Percentiles rank a stretch among this genome's conserved stretches.
Conservation (phyloP, 2,888 invertebrate species). For the Sericinus montela region DNA sequence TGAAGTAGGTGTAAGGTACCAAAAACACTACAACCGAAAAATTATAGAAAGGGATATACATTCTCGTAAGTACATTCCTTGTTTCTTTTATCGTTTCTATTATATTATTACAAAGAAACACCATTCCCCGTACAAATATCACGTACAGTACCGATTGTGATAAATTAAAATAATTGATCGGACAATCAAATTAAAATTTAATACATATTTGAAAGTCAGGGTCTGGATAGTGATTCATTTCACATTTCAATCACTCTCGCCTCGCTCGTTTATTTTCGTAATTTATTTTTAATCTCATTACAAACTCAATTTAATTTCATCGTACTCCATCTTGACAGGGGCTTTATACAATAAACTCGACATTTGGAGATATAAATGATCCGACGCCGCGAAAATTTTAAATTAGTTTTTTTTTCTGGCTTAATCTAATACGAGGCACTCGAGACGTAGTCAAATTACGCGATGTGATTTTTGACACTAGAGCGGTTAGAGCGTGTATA, state of each 20-base stretch:
- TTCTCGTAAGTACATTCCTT: too few species aligned
- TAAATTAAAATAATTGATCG: not conserved
- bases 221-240: not conserved
- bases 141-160: too few species aligned
- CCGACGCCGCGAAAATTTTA: not conserved
- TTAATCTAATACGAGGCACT: not conserved
- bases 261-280: not conserved
- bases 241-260: not conserved
- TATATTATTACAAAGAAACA: too few species aligned
- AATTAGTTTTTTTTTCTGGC: not conserved
- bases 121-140: too few species aligned
- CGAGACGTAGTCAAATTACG: not conserved
- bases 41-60: too few species aligned
- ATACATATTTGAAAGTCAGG: not conserved
- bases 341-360: not conserved
- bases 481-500: too few species aligned
- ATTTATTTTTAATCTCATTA: slow-evolving; percentile 9
- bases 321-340: not conserved
- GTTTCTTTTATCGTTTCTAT: too few species aligned
- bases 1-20: too few species aligned
- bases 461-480: too few species aligned
- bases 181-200: not conserved
- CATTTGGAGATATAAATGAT: not conserved
- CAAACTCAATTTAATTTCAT: slow-evolving; percentile 7
- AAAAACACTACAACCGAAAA: too few species aligned